Evolutionary conservation across 2,888 invertebrate species (phyloP).

Genomic region (Dendrolimus houi): DNA sequence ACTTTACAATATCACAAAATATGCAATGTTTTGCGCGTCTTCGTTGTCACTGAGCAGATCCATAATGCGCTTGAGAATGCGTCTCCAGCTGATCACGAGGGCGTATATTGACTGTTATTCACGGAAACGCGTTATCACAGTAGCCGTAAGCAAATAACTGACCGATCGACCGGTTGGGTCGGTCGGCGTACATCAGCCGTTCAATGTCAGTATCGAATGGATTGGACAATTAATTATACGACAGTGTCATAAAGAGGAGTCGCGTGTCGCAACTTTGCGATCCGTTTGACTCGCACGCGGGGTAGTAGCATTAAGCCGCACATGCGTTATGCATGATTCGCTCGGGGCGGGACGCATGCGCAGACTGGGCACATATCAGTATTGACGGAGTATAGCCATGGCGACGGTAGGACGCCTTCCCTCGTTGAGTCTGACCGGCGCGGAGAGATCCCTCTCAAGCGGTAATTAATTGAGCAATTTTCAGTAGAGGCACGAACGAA

Average conservation of each 20-base stretch:
- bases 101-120: slow-evolving; percentile 18
- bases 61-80: slow-evolving; percentile 21
- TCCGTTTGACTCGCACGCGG: slow-evolving; percentile 17
- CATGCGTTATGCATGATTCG: slow-evolving; percentile 40
- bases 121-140: slow-evolving; percentile 45
- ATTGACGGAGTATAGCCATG: slow-evolving; percentile 41
- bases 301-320: slow-evolving; percentile 22
- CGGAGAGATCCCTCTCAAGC: slow-evolving; percentile 22
- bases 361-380: slow-evolving; percentile 23
- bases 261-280: slow-evolving; percentile 50
- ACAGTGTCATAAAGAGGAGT: slow-evolving; percentile 55
- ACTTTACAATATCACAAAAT: slow-evolving; percentile 36
- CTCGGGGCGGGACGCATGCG: slow-evolving; percentile 45
- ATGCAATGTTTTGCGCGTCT: slow-evolving; percentile 23
- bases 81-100: slow-evolving; percentile 36
- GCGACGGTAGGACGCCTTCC: slow-evolving; percentile 48
- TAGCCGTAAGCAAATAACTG: slow-evolving; percentile 62
- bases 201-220: slow-evolving; percentile 73
- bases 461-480: slow-evolving; percentile 35
- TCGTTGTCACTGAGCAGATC: slow-evolving; percentile 32
- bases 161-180: slow-evolving; percentile 53
- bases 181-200: slow-evolving; percentile 46
- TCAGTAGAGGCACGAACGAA: slow-evolving; percentile 23
- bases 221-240: slow-evolving; percentile 71
- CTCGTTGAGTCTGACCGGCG: slow-evolving; percentile 27